phyloP scores from a whole-genome alignment of 2,888 invertebrate genomes.

The Tridacna crocea region DNA sequence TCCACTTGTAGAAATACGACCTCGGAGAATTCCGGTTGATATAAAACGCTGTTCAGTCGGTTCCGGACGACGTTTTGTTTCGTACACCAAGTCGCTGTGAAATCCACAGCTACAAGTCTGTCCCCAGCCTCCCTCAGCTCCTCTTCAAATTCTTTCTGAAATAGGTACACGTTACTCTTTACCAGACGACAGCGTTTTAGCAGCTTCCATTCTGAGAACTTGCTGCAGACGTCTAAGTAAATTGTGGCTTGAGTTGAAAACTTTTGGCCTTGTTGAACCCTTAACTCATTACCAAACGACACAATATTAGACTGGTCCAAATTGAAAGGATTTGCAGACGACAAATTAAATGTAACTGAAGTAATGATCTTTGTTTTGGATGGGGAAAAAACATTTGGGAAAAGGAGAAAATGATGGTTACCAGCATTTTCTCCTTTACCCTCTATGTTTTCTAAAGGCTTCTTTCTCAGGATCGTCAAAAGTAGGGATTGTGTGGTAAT shows the following conservation, averaged over 20 bases:
- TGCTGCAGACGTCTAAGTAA: neutral
- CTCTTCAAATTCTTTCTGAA: slow-evolving; percentile 46
- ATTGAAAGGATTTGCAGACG: too few species aligned
- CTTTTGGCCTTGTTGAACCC: neutral
- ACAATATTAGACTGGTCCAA: neutral
- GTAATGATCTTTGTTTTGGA: too few species aligned
- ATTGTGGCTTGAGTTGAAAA: neutral
- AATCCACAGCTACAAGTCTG: slow-evolving; percentile 58
- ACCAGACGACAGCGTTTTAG: neutral
- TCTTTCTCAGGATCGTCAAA: too few species aligned
- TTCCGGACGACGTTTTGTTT: slow-evolving; percentile 34
- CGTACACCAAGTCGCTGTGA: slow-evolving; percentile 58
- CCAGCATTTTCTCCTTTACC: too few species aligned
- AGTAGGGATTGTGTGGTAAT: too few species aligned
- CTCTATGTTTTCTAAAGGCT: too few species aligned
- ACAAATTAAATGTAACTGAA: too few species aligned
- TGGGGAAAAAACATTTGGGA: too few species aligned
- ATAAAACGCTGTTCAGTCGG: slow-evolving; percentile 36
- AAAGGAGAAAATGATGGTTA: too few species aligned
- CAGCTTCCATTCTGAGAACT: neutral
- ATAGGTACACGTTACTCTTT: neutral
- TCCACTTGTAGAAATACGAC: slow-evolving; percentile 57
- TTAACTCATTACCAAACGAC: neutral
- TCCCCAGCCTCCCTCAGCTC: slow-evolving; percentile 58
- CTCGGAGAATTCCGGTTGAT: slow-evolving; percentile 54